A percentile compares a stretch with the other conserved stretches of the same genome.
These are phyloP conservation scores for Drosophila pseudotakahashii DNA, from an alignment of 2,888 invertebrate genomes.

Conservation along the genomic window DNA sequence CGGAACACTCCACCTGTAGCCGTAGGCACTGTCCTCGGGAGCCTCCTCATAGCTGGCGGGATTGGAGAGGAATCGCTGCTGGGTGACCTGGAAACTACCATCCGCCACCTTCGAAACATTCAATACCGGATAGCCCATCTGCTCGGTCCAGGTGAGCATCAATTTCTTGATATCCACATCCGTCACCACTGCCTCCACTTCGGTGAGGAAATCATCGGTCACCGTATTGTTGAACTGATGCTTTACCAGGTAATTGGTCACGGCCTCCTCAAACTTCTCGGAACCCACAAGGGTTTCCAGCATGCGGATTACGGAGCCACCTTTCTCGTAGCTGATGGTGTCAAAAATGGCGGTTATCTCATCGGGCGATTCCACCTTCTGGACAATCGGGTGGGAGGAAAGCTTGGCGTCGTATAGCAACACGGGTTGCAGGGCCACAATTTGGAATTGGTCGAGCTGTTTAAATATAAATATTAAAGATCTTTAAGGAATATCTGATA, in stretches of 20 bases:
- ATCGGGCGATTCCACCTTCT: conserved; percentile 92
- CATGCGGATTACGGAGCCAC: conserved; percentile 94
- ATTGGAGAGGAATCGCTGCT: conserved; percentile 90
- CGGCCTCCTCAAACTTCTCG: conserved; percentile 89
- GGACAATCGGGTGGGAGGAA: conserved; percentile 95
- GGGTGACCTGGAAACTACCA: conserved; percentile 86
- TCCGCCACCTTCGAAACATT: conserved; percentile 85
- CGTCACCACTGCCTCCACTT: conserved; percentile 85
- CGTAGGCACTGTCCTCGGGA: conserved; percentile 84
- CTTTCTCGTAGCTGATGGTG: conserved; percentile 95
- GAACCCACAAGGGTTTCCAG: conserved; percentile 89
- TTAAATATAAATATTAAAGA: no score
- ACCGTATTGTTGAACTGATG: conserved; percentile 90
- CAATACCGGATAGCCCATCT: conserved; percentile 94
- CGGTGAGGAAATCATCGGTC: conserved; percentile 89
- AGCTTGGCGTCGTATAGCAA: conserved; percentile 90
- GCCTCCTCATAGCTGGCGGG: conserved; percentile 85
- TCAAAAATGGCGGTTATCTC: conserved; percentile 96
- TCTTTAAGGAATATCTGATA: background rate
- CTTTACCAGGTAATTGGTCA: conserved; percentile 90
- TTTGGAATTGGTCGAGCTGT: conserved; percentile 90
- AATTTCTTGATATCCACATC: conserved; percentile 85
- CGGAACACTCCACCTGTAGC: conserved; percentile 93
- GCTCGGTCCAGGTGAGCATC: conserved; percentile 94
- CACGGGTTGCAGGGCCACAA: conserved; percentile 89